Base-by-base conservation (phyloP, 2,888 invertebrate species). In the Pheosia gnoma region DNA sequence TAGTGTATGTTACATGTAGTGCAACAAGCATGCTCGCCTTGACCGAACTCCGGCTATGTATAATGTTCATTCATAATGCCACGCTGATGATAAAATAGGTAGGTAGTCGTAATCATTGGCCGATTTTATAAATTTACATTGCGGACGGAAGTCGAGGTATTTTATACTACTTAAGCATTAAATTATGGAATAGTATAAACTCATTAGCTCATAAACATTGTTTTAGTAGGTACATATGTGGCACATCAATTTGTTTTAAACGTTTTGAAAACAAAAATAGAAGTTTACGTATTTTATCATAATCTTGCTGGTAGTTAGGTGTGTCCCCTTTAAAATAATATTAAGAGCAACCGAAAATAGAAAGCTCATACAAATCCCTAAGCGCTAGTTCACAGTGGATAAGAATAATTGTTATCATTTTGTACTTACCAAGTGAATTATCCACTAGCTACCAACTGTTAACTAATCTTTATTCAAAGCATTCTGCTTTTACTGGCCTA, bases 21-120 rank as follows among this genome's bases (percentile, higher is more conserved):
- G 80, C 80, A 82, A 81, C 71, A 79, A 86, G 77, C 88, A 80
- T 60, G 91, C 82, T 91, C 75, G 72, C 91, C 91, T 92, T 92
- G 91, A 91, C 91, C 90, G 85, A 78, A 76, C 81, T 78, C 73
- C 74, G 79, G 73, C 79, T 78, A 79, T 83, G 74, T 74, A 77
- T 82, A 79, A 75, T 78, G 81, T 85, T 84, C 87, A 89, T 90
- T 90, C 88, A 90, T 86, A 75, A 74, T 75, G 71, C 68, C 68
- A 77, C 72, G 74, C 74, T 67, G 73, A 75, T 77, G 70, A 76
- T 74, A 71, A 79, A 73, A 70, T 78, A 25, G 25, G 25, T 25
- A 25, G 25, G 25, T 25, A 75, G 74, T 72, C 70, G 68, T 70
- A 75, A 71, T 72, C 60, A 62, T 66, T 65, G 57, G 54, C 45